Conservation (phyloP, 2,797 vertebrate genomes). For the Clarias pachynema region DNA sequence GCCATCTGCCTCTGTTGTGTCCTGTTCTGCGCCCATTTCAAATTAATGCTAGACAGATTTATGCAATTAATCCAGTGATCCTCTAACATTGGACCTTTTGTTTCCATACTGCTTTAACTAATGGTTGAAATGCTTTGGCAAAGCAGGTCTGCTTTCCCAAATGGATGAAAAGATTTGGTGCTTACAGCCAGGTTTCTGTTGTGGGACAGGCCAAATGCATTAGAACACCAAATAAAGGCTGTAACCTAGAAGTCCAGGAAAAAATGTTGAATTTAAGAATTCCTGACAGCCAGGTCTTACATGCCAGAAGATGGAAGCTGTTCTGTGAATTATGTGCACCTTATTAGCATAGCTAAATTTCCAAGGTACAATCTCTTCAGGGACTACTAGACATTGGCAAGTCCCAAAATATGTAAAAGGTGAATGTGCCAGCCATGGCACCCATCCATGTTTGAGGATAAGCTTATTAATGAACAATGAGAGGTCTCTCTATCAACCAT, state of each 20-base stretch:
- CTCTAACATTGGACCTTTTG: not conserved
- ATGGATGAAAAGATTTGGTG: not conserved
- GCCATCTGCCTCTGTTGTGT: too few relatives aligned
- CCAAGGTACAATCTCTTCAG: not conserved
- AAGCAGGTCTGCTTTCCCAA: not conserved
- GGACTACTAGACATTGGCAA: not conserved
- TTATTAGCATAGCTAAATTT: not conserved
- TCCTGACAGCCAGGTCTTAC: not conserved
- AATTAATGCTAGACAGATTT: too few relatives aligned
- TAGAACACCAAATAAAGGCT: not conserved
- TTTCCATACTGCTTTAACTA: not conserved
- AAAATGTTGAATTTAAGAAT: not conserved
- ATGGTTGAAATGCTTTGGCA: not conserved
- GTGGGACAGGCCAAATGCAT: not conserved
- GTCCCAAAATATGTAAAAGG: not conserved
- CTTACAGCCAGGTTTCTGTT: not conserved
- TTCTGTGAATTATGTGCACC: not conserved
- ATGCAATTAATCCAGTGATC: too few relatives aligned
- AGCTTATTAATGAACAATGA: not conserved
- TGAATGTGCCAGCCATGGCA: not conserved
- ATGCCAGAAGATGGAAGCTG: not conserved
- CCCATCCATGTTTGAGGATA: not conserved
- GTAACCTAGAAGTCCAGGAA: not conserved
- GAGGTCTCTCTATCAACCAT: not conserved
- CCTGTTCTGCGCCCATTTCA: too few relatives aligned